Base-by-base conservation (phyloP, 2,797 vertebrate species). In the Numenius phaeopus region DNA sequence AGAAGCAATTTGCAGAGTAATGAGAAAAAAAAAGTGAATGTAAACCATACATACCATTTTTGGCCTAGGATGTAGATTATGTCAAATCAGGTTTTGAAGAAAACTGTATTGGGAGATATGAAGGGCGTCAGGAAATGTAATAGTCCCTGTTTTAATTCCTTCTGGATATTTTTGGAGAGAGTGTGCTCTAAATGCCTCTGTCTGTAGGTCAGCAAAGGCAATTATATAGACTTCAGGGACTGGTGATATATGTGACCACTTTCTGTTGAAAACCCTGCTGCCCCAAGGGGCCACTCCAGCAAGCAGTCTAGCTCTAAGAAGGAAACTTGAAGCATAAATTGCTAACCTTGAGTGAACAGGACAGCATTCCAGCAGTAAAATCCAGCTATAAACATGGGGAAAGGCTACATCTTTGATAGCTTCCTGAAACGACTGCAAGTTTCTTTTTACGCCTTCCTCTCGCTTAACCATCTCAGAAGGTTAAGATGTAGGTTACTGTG, bases 251-350 rank as follows among this genome's bases (percentile, higher is more conserved):
- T 87, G 62, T 46, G 58, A 80, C 58, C 62, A 84, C 84, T 83
- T 96, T 87, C 69, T 92, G 66, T 50, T 91, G 93, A 96, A 97
- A 96, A 81, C 14, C 27, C 27, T 80, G 40, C 24, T 88, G 52
- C 44, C 93, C 37, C 80, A 80, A 67, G 85, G 64, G 90, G 16
- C 73, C 46, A 26, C 54, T 96, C 29, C 62, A 80, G 75, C 66
- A 87, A 64, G 80, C 32, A 78, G 34, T 29, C 39, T 27, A 47
- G 39, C 55, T 84, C 64, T 79, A 46, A 40, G 73, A 89, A 50
- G 50, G 64, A 72, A 70, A 58, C 59, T 27, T 29, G 32, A 67
- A 79, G 37, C 34, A 82, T 93, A 87, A 90, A 93, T 90, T 0
- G 0, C 49, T 75, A 90, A 85, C 50, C 66, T 87, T 71, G 59